Evolutionary conservation across 2,888 invertebrate genomes (phyloP).

Genomic region (Epirrita christyi): DNA sequence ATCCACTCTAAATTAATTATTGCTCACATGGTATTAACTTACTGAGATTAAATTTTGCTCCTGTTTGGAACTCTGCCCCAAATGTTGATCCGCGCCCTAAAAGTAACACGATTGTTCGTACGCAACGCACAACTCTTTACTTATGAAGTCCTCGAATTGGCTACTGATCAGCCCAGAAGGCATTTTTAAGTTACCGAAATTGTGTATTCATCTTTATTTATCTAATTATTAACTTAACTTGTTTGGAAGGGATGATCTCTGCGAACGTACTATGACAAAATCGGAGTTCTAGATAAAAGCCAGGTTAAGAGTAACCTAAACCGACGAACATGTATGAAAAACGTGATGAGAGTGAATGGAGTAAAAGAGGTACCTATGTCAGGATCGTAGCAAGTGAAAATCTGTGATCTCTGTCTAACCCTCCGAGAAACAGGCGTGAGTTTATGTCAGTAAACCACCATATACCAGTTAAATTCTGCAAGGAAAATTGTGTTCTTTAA

Average conservation of each 20-base stretch:
- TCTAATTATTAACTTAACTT: background rate
- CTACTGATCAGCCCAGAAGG: background rate
- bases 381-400: too few species aligned
- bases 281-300: too few species aligned
- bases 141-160: slow-evolving; percentile 39
- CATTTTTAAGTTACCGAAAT: slow-evolving; percentile 16
- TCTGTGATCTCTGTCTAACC: too few species aligned
- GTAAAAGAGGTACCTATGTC: too few species aligned
- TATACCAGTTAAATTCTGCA: too few species aligned
- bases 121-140: slow-evolving; percentile 40
- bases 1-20: background rate
- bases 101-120: slow-evolving; percentile 43
- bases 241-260: too few species aligned
- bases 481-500: background rate
- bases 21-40: background rate
- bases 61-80: slow-evolving; percentile 31
- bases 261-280: too few species aligned
- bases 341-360: too few species aligned
- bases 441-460: too few species aligned
- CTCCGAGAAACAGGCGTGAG: too few species aligned
- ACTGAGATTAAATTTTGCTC: background rate
- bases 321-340: too few species aligned
- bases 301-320: too few species aligned
- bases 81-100: slow-evolving; percentile 29
- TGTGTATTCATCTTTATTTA: background rate